A percentile compares a stretch with the other conserved stretches of the same genome.
Conservation (phyloP, 2,797 vertebrate genomes). For the Oreortyx pictus region DNA sequence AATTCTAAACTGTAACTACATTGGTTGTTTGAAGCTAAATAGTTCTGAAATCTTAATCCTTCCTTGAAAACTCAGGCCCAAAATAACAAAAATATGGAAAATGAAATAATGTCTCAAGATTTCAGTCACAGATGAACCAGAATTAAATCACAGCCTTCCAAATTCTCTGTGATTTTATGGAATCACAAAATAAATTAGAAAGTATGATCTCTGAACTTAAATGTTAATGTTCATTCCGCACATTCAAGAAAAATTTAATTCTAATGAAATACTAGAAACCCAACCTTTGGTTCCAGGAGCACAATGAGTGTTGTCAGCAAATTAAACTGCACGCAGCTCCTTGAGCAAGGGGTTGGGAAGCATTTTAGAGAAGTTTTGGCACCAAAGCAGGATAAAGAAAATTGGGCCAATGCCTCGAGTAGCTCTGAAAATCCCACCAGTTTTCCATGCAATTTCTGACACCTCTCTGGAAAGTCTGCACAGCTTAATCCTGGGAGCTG, state of each 20-base stretch:
- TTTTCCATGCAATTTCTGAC: constrained; percentile 41
- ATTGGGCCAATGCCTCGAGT: not conserved
- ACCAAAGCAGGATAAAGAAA: not conserved
- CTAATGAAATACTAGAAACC: not conserved
- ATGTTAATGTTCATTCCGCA: not conserved
- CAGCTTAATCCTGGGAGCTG: constrained; percentile 14
- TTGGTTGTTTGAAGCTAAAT: not conserved
- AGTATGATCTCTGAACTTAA: not conserved
- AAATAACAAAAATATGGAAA: not conserved
- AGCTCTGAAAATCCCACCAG: constrained; percentile 14
- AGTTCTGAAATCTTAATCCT: not conserved
- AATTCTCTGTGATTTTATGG: not conserved
- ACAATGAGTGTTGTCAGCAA: not conserved
- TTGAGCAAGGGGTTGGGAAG: not conserved
- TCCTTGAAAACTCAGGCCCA: not conserved
- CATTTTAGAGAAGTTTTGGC: not conserved
- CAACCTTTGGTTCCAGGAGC: not conserved
- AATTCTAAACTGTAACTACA: not conserved
- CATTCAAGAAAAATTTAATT: not conserved
- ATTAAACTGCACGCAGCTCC: not conserved
- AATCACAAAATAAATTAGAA: not conserved
- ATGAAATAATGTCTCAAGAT: not conserved
- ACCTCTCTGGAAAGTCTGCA: constrained; percentile 39
- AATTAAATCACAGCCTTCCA: not conserved
- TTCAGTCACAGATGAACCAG: not conserved